Evolutionary conservation across 2,113 vertebrate species (phyloP), one percentile per base, ranked within the genome.

Genomic region (Gulo gulo): DNA sequence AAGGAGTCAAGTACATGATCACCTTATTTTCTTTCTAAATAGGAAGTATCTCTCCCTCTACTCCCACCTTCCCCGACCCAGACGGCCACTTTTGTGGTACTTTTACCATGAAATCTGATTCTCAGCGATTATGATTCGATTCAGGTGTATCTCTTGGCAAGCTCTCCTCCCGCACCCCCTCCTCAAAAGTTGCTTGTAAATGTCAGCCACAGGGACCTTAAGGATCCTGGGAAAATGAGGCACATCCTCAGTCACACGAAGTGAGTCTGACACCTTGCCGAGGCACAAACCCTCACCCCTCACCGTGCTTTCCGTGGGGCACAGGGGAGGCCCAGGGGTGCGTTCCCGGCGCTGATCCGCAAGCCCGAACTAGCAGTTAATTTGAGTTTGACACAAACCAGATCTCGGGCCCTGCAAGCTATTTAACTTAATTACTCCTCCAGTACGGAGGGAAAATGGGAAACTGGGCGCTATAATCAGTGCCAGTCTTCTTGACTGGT

Each of bases 391-490:
- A 96, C 16, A 78, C 47, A 95, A 91, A 81, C 67, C 89, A 94
- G 57, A 92, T 90, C 87, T 97, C 55, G 39, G 61, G 78, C 63
- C 31, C 85, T 80, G 73, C 93, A 96, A 4, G 42, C 4, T 45
- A 29, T 91, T 97, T 84, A 95, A 93, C 59, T 93, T 96, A 97
- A 95, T 97, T 95, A 95, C 79, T n/a, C 88, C 96, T 16, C 6
- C 59, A 97, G 89, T 96, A 96, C 65, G 74, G n/a, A n/a, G 82
- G 97, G 78, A 85, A 85, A 29, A 61, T 42, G 78, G 97, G 97
- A 97, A 67, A 95, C 0, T 85, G 34, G 90, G 29, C 1, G 14
- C 93, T 93, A 47, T 91, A 74, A 45, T n/a, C 87, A 39, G 31
- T 83, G 59, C 93, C 94, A 45, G 34, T 52, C 92, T 89, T 91